These are phyloP conservation scores for Drosophila demipolita DNA, from an alignment of 2,888 invertebrate genomes.

Conservation along the genomic window DNA sequence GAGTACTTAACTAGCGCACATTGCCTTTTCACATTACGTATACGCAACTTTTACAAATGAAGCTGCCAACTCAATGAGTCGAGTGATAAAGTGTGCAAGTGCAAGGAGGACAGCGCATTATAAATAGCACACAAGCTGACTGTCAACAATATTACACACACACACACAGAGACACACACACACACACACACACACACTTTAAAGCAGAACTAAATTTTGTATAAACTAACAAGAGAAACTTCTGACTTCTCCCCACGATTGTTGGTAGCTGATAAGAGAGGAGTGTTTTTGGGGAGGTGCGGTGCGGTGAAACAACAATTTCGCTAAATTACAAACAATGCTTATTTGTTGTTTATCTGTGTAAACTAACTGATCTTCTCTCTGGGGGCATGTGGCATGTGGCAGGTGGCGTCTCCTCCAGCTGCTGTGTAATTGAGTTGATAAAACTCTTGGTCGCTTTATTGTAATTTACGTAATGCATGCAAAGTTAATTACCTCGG, in stretches of 20 bases:
- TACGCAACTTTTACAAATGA: constrained; percentile 72
- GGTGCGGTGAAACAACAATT: constrained; percentile 48
- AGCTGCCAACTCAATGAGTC: constrained; percentile 50
- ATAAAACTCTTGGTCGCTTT: constrained; percentile 68
- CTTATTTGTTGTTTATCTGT: constrained; percentile 80
- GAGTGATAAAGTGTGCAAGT: constrained; percentile 48
- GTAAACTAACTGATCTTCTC: constrained; percentile 64
- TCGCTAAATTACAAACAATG: constrained; percentile 80
- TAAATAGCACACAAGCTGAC: constrained; percentile 42
- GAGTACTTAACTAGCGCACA: constrained; percentile 43
- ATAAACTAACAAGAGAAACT: constrained; percentile 57
- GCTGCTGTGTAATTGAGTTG: constrained; percentile 72
- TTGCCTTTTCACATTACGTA: constrained; percentile 60
- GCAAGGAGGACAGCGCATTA: constrained; percentile 23
- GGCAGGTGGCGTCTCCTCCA: constrained; percentile 5
- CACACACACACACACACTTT: background rate
- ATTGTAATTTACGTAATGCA: constrained; percentile 79
- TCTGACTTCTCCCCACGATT: constrained; percentile 55
- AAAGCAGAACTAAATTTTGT: constrained; percentile 16
- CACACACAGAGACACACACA: constrained; percentile 7
- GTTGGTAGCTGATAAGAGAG: constrained; percentile 63
- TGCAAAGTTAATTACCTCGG: constrained; percentile 80
- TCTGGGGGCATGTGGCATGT: constrained; percentile 33
- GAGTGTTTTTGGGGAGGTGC: background rate
- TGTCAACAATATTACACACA: constrained; percentile 33